These are phyloP conservation scores for Cheilosia impressa DNA, from an alignment of 2,888 invertebrate genomes.

Conservation along the genomic window DNA sequence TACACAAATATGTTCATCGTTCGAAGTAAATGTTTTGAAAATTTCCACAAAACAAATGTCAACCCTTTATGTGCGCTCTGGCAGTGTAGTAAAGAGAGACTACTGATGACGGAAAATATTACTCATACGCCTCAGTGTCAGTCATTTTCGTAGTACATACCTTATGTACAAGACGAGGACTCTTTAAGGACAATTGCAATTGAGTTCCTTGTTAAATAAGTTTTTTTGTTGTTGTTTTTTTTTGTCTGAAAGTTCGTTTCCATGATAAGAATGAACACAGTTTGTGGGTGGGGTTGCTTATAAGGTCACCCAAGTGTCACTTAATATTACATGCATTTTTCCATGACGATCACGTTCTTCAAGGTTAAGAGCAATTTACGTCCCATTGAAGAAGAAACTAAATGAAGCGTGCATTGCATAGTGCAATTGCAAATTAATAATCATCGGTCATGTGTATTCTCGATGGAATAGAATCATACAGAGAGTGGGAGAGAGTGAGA, in stretches of 20 bases:
- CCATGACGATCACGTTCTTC: slow-evolving; percentile 20
- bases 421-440: neutral
- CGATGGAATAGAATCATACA: neutral
- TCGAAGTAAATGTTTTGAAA: no score
- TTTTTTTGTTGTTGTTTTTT: neutral
- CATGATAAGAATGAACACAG: slow-evolving; percentile 29
- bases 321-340: slow-evolving; percentile 34
- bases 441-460: slow-evolving; percentile 22
- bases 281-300: neutral
- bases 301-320: slow-evolving; percentile 35
- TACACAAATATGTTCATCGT: no score
- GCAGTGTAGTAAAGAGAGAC: neutral
- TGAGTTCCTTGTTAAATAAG: neutral
- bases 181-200: slow-evolving; percentile 38
- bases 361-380: slow-evolving; percentile 54
- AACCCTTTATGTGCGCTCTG: neutral
- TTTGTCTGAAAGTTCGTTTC: slow-evolving; percentile 3
- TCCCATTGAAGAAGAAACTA: slow-evolving; percentile 29
- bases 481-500: no score
- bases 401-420: neutral
- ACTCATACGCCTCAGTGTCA: slow-evolving; percentile 26
- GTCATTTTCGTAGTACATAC: neutral
- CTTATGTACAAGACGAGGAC: slow-evolving; percentile 5
- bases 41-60: slow-evolving; percentile 2
- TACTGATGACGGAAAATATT: slow-evolving; percentile 11